These are phyloP conservation scores for Tragulus kanchil DNA, from an alignment of 2,113 vertebrate genomes.

Conservation along the genomic window DNA sequence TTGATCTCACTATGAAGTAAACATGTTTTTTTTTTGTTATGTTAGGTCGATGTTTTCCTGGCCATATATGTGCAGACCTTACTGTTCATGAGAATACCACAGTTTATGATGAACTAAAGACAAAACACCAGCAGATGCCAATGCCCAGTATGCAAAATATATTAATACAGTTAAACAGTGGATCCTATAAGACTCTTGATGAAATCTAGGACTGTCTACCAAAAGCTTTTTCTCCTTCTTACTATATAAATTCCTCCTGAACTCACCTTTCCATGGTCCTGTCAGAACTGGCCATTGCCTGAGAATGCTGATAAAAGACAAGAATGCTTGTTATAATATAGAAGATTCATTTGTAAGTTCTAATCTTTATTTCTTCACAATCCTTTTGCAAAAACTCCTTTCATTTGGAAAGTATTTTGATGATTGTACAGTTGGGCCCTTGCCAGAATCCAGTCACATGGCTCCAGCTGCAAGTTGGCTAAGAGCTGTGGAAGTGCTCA, in stretches of 20 bases:
- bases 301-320: not conserved
- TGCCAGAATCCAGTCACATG: not conserved
- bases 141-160: not conserved
- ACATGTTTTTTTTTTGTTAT: not conserved
- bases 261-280: not conserved
- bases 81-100: not conserved
- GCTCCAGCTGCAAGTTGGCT: not conserved
- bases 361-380: not conserved
- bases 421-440: not conserved
- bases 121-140: not conserved
- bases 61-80: not conserved
- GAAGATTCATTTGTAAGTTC: not conserved
- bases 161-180: not conserved
- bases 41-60: not conserved
- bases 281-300: not conserved
- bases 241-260: not conserved
- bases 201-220: not conserved
- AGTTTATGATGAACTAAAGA: not conserved
- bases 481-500: not conserved
- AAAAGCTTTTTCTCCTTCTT: rapidly evolving
- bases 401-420: not conserved
- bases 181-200: not conserved
- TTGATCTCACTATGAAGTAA: not conserved
- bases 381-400: not conserved
- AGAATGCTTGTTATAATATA: not conserved